These are phyloP conservation scores for Amphipyra berbera DNA, from an alignment of 2,888 invertebrate species.

Conservation along the genomic window DNA sequence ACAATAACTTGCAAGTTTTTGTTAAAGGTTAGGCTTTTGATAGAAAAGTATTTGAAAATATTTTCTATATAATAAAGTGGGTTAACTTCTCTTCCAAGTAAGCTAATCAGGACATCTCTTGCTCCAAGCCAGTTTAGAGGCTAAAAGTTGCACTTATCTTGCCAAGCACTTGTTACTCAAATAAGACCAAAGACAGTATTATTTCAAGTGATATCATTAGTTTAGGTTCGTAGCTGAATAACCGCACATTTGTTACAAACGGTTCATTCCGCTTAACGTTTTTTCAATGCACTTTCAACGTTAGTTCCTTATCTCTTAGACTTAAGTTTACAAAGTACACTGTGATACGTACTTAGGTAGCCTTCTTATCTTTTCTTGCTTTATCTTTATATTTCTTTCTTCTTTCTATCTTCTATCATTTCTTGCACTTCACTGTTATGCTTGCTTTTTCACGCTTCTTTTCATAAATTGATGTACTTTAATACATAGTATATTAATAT, in stretches of 20 bases:
- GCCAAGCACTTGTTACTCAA: conserved; percentile 69
- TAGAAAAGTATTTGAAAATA: conserved; percentile 28
- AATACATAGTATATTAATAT: background rate
- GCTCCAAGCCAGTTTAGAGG: conserved; percentile 37
- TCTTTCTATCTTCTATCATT: conserved; percentile 18
- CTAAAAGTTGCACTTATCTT: conserved; percentile 51
- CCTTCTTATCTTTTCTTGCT: conserved; percentile 52
- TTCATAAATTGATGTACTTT: conserved; percentile 14
- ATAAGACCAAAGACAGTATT: conserved; percentile 89
- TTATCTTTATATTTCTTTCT: conserved; percentile 44
- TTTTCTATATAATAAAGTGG: conserved; percentile 16
- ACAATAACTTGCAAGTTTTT: conserved; percentile 34
- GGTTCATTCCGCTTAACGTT: conserved; percentile 79
- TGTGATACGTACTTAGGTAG: conserved; percentile 86
- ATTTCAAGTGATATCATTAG: conserved; percentile 74
- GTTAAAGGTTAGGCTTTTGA: conserved; percentile 23
- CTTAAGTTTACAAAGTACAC: conserved; percentile 80
- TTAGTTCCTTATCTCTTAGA: conserved; percentile 73
- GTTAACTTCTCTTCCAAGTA: conserved; percentile 11
- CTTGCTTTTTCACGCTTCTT: conserved; percentile 51
- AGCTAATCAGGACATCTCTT: conserved; percentile 9
- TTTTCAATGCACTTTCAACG: conserved; percentile 67
- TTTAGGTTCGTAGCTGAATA: conserved; percentile 74
- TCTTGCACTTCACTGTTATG: conserved; percentile 49
- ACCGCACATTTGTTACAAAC: conserved; percentile 89